phyloP scores from a whole-genome alignment of 2,113 vertebrate species.

The Capra hircus region DNA sequence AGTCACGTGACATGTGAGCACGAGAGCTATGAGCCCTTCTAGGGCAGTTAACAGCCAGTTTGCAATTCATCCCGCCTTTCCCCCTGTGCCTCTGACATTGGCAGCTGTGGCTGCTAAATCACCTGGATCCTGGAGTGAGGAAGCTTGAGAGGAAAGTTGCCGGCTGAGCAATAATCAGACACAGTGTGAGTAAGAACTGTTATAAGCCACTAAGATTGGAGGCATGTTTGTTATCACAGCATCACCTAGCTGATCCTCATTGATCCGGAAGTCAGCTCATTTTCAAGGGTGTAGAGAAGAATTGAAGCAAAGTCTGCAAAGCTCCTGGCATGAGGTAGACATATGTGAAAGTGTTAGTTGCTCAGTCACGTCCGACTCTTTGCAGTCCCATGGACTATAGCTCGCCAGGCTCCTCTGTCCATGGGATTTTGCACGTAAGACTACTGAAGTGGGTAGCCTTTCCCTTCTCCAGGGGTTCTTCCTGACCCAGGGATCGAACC shows the following conservation, averaged over 20 bases:
- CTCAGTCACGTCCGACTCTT: background rate
- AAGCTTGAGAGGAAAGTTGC: background rate
- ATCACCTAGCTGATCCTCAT: background rate
- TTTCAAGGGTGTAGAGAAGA: background rate
- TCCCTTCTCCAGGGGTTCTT: background rate
- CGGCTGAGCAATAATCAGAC: background rate
- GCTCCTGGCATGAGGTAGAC: background rate
- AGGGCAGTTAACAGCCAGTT: background rate
- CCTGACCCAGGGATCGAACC: background rate
- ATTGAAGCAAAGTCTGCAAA: background rate
- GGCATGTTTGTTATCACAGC: background rate
- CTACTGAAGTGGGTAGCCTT: background rate
- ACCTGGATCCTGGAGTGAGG: background rate
- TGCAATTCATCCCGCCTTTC: background rate
- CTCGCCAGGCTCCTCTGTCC: background rate
- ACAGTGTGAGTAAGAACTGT: background rate
- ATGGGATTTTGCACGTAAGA: background rate
- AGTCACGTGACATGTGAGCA: background rate
- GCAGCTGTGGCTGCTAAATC: background rate
- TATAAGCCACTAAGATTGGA: background rate
- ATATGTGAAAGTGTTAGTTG: background rate
- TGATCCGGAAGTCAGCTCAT: background rate
- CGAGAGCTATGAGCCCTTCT: background rate
- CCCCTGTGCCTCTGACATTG: background rate
- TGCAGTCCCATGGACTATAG: background rate